phyloP scores from a whole-genome alignment of 2,113 vertebrate species.

The Grus americana region DNA sequence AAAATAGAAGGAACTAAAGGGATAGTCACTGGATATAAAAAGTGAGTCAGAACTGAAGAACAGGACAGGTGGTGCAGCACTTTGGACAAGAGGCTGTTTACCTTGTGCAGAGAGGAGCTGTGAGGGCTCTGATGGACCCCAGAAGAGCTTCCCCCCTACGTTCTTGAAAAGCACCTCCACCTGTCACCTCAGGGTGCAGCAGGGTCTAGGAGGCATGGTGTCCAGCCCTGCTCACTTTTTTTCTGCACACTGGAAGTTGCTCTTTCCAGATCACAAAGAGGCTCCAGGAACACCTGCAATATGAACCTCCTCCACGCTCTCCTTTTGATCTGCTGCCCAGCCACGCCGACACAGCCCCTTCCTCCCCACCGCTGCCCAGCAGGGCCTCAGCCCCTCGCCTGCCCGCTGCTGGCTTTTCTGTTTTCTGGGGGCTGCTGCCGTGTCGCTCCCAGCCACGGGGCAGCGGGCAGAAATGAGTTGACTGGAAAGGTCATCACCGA shows the following conservation, averaged over 20 bases:
- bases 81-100: background rate
- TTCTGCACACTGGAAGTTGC: background rate
- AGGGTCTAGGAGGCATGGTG: accelerated
- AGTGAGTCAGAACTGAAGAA: conserved; percentile 11
- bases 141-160: background rate
- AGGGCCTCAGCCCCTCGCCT: accelerated
- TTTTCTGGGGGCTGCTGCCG: background rate
- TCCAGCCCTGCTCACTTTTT: background rate
- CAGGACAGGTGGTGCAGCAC: background rate
- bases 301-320: background rate
- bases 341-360: background rate
- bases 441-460: accelerated
- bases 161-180: background rate
- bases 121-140: background rate
- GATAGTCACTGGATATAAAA: background rate
- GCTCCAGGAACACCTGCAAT: background rate
- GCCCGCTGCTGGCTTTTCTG: background rate
- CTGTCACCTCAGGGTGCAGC: background rate
- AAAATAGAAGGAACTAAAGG: conserved; percentile 35
- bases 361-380: accelerated
- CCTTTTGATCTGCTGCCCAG: background rate
- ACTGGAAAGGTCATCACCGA: background rate
- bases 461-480: background rate
- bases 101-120: background rate
- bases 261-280: background rate